Base-by-base conservation (phyloP, 2,888 invertebrate genomes). In the Papilio demoleus region DNA sequence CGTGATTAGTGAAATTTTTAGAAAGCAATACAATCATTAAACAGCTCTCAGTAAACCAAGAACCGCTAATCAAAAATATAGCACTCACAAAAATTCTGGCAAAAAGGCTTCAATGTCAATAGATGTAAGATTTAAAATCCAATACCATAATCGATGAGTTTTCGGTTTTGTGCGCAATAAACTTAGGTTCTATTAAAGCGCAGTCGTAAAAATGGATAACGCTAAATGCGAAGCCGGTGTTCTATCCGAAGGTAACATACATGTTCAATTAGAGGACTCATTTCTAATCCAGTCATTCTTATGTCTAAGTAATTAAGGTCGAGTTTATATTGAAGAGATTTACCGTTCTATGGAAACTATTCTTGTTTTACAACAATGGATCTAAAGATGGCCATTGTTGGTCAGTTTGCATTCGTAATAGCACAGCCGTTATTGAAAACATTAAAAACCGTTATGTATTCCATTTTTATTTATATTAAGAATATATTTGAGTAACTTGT, bases 161-260 rank as follows among this genome's bases (percentile, higher is more conserved):
- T 67, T n/a, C n/a, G 45, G 71, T 36, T 62, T 77, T 71, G 79
- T 70, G 31, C 34, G 70, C 71, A 74, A 70, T 78, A 77, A 79
- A 78, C 77, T 75, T 75, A 77, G 78, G 77, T 79, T 83, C 84
- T 84, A 85, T 85, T 80, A 85, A 80, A 78, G 80, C 74, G 72
- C 74, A 74, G 81, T 85, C 85, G 83, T 88, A 87, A 88, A 88
- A 85, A 82, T 81, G 80, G 80, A 82, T 83, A 85, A 83, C 79
- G 81, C 78, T 73, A 75, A 80, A 80, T 77, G 80, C 81, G 79
- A 81, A 74, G 75, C 70, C 69, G 65, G 69, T 73, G 77, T 73
- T 78, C 73, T 72, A 73, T 65, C 63, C 38, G 66, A 68, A 72
- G 71, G 68, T 77, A 77, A 79, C 75, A 77, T 74, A 74, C 73